Evolutionary conservation across 2,797 vertebrate genomes (phyloP).

Genomic region (Parauchenoglanis ngamensis): DNA sequence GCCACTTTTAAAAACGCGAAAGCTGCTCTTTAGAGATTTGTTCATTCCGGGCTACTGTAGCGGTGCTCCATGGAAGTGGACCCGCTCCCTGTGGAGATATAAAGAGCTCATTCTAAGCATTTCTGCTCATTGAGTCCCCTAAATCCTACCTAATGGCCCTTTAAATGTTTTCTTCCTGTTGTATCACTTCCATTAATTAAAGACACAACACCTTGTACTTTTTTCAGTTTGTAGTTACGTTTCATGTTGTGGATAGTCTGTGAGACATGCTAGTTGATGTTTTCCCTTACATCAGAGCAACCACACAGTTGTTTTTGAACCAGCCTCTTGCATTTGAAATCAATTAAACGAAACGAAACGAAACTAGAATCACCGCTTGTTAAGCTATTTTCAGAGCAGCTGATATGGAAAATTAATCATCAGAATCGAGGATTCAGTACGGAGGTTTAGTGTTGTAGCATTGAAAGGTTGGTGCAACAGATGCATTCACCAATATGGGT

Average conservation of each 20-base stretch:
- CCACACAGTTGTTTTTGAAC: background rate
- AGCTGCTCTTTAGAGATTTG: no score
- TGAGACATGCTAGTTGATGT: background rate
- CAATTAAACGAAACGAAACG: background rate
- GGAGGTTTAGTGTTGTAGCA: background rate
- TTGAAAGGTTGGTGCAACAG: background rate
- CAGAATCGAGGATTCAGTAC: background rate
- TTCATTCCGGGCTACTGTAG: no score
- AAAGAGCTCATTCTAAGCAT: no score
- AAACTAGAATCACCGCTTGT: background rate
- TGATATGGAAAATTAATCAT: background rate
- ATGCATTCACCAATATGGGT: background rate
- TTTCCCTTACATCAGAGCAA: background rate
- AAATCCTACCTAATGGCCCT: no score
- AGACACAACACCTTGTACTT: background rate
- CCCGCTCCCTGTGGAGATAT: no score
- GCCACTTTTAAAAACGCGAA: no score
- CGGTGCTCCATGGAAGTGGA: no score
- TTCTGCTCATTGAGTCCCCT: no score
- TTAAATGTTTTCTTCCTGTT: background rate
- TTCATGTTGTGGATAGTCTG: background rate
- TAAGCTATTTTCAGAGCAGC: background rate
- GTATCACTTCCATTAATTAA: background rate
- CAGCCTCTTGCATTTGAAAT: background rate
- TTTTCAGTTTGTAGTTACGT: background rate